phyloP scores from a whole-genome alignment of 1,140 invertebrate genomes.

The Coelopa frigida region DNA sequence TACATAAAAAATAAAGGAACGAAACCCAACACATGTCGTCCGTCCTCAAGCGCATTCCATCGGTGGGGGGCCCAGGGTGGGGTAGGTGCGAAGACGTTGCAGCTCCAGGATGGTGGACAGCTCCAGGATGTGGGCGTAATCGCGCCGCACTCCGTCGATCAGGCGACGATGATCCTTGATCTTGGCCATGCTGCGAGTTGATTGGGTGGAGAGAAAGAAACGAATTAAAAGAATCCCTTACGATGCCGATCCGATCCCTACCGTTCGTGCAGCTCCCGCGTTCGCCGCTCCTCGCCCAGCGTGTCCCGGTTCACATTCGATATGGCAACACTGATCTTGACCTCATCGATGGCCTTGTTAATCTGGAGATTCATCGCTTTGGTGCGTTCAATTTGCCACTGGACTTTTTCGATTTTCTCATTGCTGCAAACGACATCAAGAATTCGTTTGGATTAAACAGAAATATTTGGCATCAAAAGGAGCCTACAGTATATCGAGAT shows the following conservation, averaged over 20 bases:
- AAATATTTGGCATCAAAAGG: no score
- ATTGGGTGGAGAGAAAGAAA: no score
- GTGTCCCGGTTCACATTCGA: slow-evolving; percentile 42
- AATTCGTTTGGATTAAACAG: no score
- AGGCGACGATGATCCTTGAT: slow-evolving; percentile 47
- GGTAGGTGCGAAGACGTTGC: slow-evolving; percentile 51
- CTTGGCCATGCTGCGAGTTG: slow-evolving; percentile 47
- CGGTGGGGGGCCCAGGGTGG: slow-evolving; percentile 45
- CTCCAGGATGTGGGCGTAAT: slow-evolving; percentile 49
- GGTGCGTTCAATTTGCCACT: slow-evolving; percentile 7
- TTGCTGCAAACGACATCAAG: background rate
- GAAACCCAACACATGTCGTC: background rate
- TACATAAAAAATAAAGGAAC: background rate
- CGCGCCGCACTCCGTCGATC: slow-evolving; percentile 50
- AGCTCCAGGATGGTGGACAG: slow-evolving; percentile 52
- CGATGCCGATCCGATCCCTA: no score
- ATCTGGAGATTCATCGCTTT: slow-evolving; percentile 1
- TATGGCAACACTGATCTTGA: slow-evolving; percentile 47
- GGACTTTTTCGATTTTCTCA: slow-evolving; percentile 3
- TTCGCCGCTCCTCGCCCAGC: slow-evolving; percentile 32
- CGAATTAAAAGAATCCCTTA: no score
- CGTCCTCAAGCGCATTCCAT: no score
- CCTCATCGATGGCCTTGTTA: slow-evolving; percentile 23
- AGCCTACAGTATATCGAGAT: slow-evolving; percentile 10
- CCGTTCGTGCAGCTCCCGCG: slow-evolving; percentile 42